phyloP scores from a whole-genome alignment of 2,888 invertebrate genomes.

The Cheilosia scutellata region DNA sequence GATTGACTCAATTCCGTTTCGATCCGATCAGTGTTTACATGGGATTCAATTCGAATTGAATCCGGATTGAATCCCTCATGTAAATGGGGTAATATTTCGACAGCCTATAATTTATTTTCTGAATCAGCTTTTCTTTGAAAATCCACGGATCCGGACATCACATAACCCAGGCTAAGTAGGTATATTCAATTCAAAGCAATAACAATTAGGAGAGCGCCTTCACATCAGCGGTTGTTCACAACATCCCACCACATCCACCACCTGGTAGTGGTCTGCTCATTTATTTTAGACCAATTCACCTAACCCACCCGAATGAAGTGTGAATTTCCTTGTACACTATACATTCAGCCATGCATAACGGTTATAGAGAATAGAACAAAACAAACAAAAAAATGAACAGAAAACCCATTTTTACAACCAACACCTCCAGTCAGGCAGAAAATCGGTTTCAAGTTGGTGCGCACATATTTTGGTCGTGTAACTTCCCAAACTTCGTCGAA shows the following conservation, averaged over 20 bases:
- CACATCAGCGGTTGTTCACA: conserved; percentile 17
- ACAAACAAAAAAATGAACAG: conserved; percentile 4
- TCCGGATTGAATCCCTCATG: too few relatives aligned
- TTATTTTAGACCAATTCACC: conserved; percentile 66
- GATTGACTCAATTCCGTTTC: too few relatives aligned
- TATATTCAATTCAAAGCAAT: not conserved
- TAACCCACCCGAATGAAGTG: conserved; percentile 70
- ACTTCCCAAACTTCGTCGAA: conserved; percentile 50
- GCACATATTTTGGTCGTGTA: conserved; percentile 65
- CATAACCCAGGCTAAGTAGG: too few relatives aligned
- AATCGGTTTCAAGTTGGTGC: conserved; percentile 68
- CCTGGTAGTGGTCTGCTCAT: conserved; percentile 66
- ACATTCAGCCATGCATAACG: conserved; percentile 52
- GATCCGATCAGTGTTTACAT: too few relatives aligned
- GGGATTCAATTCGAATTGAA: too few relatives aligned
- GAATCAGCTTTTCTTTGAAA: too few relatives aligned
- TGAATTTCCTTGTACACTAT: conserved; percentile 66
- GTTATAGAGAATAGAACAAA: not conserved
- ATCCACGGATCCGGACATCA: too few relatives aligned
- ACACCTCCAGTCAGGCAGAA: conserved; percentile 70
- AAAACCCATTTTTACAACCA: conserved; percentile 56
- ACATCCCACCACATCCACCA: conserved; percentile 56
- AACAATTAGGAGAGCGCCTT: conserved; percentile 12
- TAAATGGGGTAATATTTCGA: too few relatives aligned
- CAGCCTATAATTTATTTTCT: too few relatives aligned